phyloP scores from a whole-genome alignment of 2,113 vertebrate species.

The Mugil cephalus region DNA sequence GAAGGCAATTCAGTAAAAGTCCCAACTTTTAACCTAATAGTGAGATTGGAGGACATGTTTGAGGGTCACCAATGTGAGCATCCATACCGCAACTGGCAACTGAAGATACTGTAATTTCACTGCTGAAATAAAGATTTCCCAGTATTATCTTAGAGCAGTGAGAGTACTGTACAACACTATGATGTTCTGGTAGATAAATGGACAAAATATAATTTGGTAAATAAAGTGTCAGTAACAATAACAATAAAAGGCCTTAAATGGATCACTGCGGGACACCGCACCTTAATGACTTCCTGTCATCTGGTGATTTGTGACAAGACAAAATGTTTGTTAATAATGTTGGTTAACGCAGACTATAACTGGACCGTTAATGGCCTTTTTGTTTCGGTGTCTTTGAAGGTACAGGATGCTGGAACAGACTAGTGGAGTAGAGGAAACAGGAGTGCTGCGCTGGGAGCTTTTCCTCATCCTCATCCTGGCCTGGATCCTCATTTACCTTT shows the following conservation, averaged over 20 bases:
- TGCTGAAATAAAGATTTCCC: too few species aligned
- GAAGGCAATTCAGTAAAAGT: too few species aligned
- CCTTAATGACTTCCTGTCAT: background rate
- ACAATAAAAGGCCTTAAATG: background rate
- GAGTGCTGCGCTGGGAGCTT: slow-evolving; percentile 80
- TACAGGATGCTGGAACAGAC: slow-evolving; percentile 81
- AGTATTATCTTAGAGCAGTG: too few species aligned
- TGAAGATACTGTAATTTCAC: too few species aligned
- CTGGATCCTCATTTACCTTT: slow-evolving; percentile 85
- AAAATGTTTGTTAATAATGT: background rate
- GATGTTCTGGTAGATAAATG: too few species aligned
- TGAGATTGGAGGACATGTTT: too few species aligned
- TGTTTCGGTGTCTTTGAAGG: slow-evolving; percentile 53
- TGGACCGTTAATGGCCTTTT: background rate
- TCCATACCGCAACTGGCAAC: too few species aligned
- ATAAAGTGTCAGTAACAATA: background rate
- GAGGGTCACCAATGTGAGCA: too few species aligned
- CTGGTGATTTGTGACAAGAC: background rate
- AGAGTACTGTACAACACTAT: too few species aligned
- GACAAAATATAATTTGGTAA: background rate
- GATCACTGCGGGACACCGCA: background rate
- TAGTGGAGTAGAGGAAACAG: slow-evolving; percentile 73
- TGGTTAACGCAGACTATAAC: too few species aligned
- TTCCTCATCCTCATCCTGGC: slow-evolving; percentile 80
- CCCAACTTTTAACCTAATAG: too few species aligned